These are phyloP conservation scores for Phymatocera aterrima DNA, from an alignment of 2,888 invertebrate genomes.

Conservation along the genomic window DNA sequence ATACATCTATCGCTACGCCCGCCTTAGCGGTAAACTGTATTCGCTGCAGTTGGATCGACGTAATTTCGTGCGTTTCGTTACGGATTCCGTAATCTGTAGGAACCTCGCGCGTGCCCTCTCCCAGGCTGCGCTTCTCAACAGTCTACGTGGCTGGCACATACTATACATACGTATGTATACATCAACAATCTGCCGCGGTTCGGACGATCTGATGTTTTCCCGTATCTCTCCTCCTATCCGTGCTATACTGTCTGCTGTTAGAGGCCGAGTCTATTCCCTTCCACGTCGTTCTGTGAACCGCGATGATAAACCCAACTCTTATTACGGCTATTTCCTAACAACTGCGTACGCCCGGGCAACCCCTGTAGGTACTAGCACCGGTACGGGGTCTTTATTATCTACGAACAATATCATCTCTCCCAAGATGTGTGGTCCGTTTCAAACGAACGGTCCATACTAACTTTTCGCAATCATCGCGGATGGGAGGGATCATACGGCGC, in stretches of 20 bases:
- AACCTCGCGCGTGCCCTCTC: not conserved
- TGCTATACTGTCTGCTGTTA: too few species aligned
- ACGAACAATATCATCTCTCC: not conserved
- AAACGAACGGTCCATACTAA: not conserved
- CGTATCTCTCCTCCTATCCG: not conserved
- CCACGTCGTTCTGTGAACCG: conserved; percentile 4
- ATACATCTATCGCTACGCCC: not conserved
- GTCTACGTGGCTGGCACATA: too few species aligned
- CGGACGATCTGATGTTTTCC: not conserved
- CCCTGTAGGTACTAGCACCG: not conserved
- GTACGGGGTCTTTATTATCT: not conserved
- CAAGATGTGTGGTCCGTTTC: not conserved
- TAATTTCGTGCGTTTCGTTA: not conserved
- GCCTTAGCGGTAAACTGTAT: not conserved
- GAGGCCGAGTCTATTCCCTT: not conserved
- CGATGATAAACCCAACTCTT: conserved; percentile 29
- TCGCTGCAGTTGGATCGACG: not conserved
- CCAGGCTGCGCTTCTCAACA: too few species aligned
- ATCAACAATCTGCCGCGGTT: not conserved
- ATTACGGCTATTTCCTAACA: conserved; percentile 30
- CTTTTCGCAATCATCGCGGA: not conserved
- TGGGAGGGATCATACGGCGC: not conserved
- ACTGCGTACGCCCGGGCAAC: not conserved
- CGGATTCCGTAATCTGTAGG: not conserved
- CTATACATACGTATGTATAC: too few species aligned